Base-by-base conservation (phyloP, 1,140 invertebrate species). In the Ceratosolen solmsi region DNA sequence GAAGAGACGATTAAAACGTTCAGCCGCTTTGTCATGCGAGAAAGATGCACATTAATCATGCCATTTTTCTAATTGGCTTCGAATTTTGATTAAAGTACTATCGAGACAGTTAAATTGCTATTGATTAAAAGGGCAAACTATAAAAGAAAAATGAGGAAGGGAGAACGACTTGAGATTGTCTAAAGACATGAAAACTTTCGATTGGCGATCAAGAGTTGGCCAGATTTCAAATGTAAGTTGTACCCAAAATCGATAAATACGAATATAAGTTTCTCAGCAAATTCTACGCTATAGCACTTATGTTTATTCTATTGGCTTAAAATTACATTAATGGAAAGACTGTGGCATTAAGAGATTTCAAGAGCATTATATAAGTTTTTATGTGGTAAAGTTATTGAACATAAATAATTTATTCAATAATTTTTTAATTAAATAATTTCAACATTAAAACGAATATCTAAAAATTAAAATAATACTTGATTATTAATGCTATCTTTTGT, bases 81-180 rank as follows among this genome's bases (percentile, higher is more conserved):
- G 22, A 74, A 74, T 74, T 74, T 74, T 74, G 72, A 74, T 74
- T 74, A 74, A 74, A 74, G 51, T 27, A 25, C 72, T 36, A 56
- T 74, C 27, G 51, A 74, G 72, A 36, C 51, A 36, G 72, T 74
- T 74, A 30, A 38, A 74, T 56, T 74, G 17, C 51, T 4, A 30
- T 51, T 72, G 72, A 74, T 74, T 74, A 74, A 74, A 58, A 11
- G n/a, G 51, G 38, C 8, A 46, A 70, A 41, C 1, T 46, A 51
- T 49, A 13, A 41, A 30, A 51, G 46, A 72, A 46, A 71, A 65
- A 38, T 38, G 30, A 74, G 30, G 33, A 13, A 73, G n/a, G 25
- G 11, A 51, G 27, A 54, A 3, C 25, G 46, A 33, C 25, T 13
- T 15, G 25, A 56, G 17, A 56, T 1, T 38, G 33, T 74, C 46